These are phyloP conservation scores for Tylochromis polylepis DNA, from an alignment of 2,113 vertebrate species.

Conservation along the genomic window DNA sequence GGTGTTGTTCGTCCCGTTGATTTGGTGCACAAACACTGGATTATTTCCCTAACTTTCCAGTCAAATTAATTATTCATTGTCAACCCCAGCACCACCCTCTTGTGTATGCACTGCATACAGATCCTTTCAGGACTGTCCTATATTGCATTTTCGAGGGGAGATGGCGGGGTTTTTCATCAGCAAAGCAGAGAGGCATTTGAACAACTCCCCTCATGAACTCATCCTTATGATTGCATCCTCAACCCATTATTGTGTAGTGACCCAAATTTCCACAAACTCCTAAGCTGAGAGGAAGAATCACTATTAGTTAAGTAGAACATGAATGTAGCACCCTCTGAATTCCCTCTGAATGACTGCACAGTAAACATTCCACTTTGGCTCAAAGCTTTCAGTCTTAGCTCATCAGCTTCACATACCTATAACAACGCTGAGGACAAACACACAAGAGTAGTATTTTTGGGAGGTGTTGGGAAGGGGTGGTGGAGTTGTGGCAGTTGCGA, in stretches of 20 bases:
- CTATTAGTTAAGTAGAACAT: neutral
- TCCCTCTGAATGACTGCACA: constrained; percentile 41
- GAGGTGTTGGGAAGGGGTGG: neutral
- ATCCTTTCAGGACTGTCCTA: constrained; percentile 56
- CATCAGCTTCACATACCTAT: constrained; percentile 29
- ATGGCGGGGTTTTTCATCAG: constrained; percentile 17
- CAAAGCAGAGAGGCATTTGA: constrained; percentile 20
- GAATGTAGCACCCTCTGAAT: constrained; percentile 37
- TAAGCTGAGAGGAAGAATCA: neutral
- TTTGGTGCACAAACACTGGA: constrained; percentile 86
- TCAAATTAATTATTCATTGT: constrained; percentile 89
- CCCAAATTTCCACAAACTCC: constrained; percentile 41
- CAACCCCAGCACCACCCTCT: neutral
- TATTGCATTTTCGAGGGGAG: constrained; percentile 39
- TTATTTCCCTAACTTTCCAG: constrained; percentile 71
- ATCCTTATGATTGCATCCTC: constrained; percentile 36
- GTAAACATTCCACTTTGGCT: constrained; percentile 23
- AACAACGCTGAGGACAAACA: constrained; percentile 50
- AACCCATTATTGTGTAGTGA: constrained; percentile 45
- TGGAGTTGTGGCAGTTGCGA: constrained; percentile 43
- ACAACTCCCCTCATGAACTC: constrained; percentile 48
- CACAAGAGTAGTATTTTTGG: constrained; percentile 30
- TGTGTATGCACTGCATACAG: constrained; percentile 22
- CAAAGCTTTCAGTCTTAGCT: constrained; percentile 33
- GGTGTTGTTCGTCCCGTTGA: constrained; percentile 78